Base-by-base conservation (phyloP, 2,797 vertebrate species). In the Malacoctenus gilli region DNA sequence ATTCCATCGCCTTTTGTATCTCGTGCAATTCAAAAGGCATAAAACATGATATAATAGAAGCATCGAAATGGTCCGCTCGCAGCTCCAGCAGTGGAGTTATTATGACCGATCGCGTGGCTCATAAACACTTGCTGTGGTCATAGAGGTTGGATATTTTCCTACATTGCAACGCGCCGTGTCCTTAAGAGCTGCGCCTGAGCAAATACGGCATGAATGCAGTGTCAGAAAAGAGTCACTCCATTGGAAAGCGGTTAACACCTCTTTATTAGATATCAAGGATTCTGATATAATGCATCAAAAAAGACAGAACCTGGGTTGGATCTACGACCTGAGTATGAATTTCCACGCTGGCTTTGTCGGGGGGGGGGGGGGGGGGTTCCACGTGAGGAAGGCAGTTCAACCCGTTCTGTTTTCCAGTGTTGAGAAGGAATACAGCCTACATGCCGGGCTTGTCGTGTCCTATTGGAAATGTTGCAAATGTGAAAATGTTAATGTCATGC, bases 401-500 rank as follows among this genome's bases (percentile, higher is more conserved):
- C 23, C 18, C 20, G 11, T 41, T 13, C 36, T 42, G 31, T 50
- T 58, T 50, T 67, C 25, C 32, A 39, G 8, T 31, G 41, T 56
- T 42, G 68, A 20, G 58, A 74, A n/a, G n/a, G n/a, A n/a, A n/a
- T n/a, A n/a, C 62, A 47, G 54, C 62, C 72, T 65, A 32, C 66
- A 77, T 68, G 65, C 71, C 68, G 72, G 66, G 35, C 62, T 72
- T 64, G 54, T 48, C 59, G 41, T 63, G 67, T 62, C 50, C 68
- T 80, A 53, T 35, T 71, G 68, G 77, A 75, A 84, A 75, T 61
- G 63, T 58, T 55, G 66, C 74, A 65, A 75, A 80, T 77, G 69
- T 77, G 62, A 28, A 75, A 80, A 80, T 77, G 75, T 80, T 84
- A 82, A 87, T 85, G 72, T 55, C 49, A 61, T 48, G 32, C 67